A percentile compares a stretch with the other conserved stretches of the same genome.
phyloP scores from a whole-genome alignment of 1,140 invertebrate genomes.

The Drosophila obscura region DNA sequence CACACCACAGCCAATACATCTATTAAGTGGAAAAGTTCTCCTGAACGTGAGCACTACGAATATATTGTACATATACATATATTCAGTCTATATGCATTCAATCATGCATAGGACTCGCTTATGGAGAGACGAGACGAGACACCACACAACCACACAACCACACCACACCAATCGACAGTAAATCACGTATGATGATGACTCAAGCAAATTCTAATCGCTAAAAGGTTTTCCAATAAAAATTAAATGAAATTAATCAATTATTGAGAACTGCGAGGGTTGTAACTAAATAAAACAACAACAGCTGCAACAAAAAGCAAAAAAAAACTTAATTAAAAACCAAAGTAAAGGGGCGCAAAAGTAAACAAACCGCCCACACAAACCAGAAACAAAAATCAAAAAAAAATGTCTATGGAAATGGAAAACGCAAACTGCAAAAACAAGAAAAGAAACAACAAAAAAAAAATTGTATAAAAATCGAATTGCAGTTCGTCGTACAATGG shows the following conservation, averaged over 20 bases:
- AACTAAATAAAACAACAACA: slow-evolving; percentile 37
- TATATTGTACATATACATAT: background rate
- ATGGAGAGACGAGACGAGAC: too few species aligned
- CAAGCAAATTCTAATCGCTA: slow-evolving; percentile 48
- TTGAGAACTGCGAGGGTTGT: slow-evolving; percentile 33
- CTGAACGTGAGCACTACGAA: background rate
- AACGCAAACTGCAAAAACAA: slow-evolving; percentile 47
- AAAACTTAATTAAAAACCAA: slow-evolving; percentile 65
- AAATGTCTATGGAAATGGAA: slow-evolving; percentile 4
- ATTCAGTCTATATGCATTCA: slow-evolving; percentile 25
- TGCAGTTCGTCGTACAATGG: slow-evolving; percentile 74
- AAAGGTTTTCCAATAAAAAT: slow-evolving; percentile 34
- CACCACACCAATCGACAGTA: slow-evolving; percentile 18
- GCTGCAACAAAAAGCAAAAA: too few species aligned
- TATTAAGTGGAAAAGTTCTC: background rate
- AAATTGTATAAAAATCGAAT: slow-evolving; percentile 46
- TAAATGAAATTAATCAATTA: slow-evolving; percentile 50
- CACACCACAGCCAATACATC: slow-evolving; percentile 8
- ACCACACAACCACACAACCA: background rate
- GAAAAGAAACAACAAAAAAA: slow-evolving; percentile 8
- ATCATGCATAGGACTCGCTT: slow-evolving; percentile 5
- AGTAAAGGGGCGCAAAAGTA: slow-evolving; percentile 59
- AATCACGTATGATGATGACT: slow-evolving; percentile 58
- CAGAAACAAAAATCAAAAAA: slow-evolving; percentile 15
- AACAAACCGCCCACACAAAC: slow-evolving; percentile 68